A percentile compares a stretch with the other conserved stretches of the same genome.
phyloP scores from a whole-genome alignment of 1,140 invertebrate genomes.

The Bombus huntii region DNA sequence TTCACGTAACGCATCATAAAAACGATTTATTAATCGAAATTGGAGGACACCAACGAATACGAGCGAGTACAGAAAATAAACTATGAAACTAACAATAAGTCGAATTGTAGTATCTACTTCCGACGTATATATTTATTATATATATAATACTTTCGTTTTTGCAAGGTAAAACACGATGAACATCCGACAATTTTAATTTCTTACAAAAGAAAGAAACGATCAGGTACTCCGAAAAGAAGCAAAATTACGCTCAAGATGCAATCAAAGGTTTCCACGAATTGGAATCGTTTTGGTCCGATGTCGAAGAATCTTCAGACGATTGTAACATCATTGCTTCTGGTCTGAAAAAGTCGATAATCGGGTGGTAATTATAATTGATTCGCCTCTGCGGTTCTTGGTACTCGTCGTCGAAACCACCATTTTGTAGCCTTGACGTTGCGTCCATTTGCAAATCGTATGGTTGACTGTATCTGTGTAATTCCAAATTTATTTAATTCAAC shows the following conservation, averaged over 20 bases:
- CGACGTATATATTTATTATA: neutral
- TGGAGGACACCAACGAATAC: neutral
- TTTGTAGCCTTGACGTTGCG: conserved; percentile 71
- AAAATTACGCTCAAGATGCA: conserved; percentile 65
- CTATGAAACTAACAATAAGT: neutral
- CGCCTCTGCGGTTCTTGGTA: conserved; percentile 81
- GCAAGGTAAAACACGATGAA: neutral
- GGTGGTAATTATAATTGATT: conserved; percentile 93
- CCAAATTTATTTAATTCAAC: conserved; percentile 2
- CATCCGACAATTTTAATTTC: conserved; percentile 28
- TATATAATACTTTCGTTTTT: conserved; percentile 11
- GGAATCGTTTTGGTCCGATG: conserved; percentile 50
- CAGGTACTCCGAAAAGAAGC: conserved; percentile 73
- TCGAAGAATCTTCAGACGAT: conserved; percentile 58
- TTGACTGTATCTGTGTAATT: conserved; percentile 66
- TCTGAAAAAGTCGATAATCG: conserved; percentile 92
- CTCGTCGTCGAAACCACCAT: conserved; percentile 77
- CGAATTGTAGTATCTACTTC: neutral
- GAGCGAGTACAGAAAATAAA: neutral
- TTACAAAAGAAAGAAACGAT: conserved; percentile 61
- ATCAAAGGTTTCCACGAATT: conserved; percentile 80
- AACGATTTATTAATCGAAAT: neutral
- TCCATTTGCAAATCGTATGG: conserved; percentile 71
- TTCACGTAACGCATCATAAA: neutral
- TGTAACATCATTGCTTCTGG: conserved; percentile 80